These are phyloP conservation scores for Hemiprocne comata DNA, from an alignment of 2,113 vertebrate genomes.

Conservation along the genomic window DNA sequence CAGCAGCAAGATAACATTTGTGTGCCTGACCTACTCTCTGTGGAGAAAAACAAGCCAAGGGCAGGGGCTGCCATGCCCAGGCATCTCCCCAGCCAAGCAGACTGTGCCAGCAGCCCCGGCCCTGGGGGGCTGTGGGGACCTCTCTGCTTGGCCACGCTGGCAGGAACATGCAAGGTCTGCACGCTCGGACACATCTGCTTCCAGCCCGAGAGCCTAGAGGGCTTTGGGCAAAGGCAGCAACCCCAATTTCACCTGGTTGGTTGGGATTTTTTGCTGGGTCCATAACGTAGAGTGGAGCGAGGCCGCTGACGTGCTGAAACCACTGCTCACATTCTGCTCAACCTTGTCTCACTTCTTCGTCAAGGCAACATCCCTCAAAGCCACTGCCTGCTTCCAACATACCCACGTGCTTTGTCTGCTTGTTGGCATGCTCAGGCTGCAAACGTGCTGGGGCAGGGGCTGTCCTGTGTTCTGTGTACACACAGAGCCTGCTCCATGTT, in stretches of 20 bases:
- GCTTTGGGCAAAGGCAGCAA: not conserved
- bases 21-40: not conserved
- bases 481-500: not conserved
- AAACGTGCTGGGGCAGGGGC: rapidly evolving
- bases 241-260: rapidly evolving
- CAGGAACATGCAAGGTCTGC: not conserved
- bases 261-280: not conserved
- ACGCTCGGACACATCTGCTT: not conserved
- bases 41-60: not conserved
- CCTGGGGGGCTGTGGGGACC: not conserved
- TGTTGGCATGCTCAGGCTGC: rapidly evolving
- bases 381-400: rapidly evolving
- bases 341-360: not conserved
- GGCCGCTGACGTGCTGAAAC: not conserved
- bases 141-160: rapidly evolving
- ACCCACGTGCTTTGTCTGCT: not conserved
- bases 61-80: not conserved
- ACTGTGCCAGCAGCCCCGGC: rapidly evolving
- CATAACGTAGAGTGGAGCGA: not conserved
- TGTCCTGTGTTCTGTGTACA: not conserved
- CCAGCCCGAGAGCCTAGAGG: rapidly evolving
- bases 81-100: not conserved
- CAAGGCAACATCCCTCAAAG: not conserved
- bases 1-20: not conserved
- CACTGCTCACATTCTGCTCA: not conserved